A percentile compares a stretch with the other conserved stretches of the same genome.
These are phyloP conservation scores for Pseudoips prasinana DNA, from an alignment of 2,888 invertebrate species.

Conservation along the genomic window DNA sequence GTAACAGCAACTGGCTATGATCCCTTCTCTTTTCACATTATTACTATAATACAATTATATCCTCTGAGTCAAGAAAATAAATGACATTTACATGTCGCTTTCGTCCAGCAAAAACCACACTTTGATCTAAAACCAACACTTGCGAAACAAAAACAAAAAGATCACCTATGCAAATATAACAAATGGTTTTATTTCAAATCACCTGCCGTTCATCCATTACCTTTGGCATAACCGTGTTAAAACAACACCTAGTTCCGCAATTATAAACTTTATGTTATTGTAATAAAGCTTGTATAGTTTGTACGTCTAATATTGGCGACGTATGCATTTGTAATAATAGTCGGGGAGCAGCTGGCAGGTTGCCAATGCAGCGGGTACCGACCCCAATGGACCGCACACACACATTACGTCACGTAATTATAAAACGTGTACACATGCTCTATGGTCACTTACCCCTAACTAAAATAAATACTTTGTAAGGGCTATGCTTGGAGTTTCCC, in stretches of 20 bases:
- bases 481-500: no score
- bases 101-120: slow-evolving; percentile 21
- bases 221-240: slow-evolving; percentile 7
- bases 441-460: slow-evolving; percentile 11
- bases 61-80: no score
- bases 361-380: slow-evolving; percentile 50
- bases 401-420: slow-evolving; percentile 30
- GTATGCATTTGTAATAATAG: slow-evolving; percentile 45
- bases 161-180: slow-evolving; percentile 37
- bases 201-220: slow-evolving; percentile 50
- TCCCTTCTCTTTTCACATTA: no score
- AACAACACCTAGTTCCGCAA: background rate
- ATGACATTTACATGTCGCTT: slow-evolving; percentile 39
- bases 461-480: no score
- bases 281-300: slow-evolving; percentile 21
- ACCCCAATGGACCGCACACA: slow-evolving; percentile 40
- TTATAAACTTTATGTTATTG: slow-evolving; percentile 19
- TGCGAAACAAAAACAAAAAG: slow-evolving; percentile 33
- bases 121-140: slow-evolving; percentile 41
- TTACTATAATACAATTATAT: no score
- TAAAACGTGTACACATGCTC: slow-evolving; percentile 14
- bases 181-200: slow-evolving; percentile 46
- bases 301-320: slow-evolving; percentile 23
- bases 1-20: no score
- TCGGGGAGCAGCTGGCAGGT: slow-evolving; percentile 38